Evolutionary conservation across 2,797 vertebrate species (phyloP), one percentile per base, ranked within the genome.

Genomic region (Xenops minutus): DNA sequence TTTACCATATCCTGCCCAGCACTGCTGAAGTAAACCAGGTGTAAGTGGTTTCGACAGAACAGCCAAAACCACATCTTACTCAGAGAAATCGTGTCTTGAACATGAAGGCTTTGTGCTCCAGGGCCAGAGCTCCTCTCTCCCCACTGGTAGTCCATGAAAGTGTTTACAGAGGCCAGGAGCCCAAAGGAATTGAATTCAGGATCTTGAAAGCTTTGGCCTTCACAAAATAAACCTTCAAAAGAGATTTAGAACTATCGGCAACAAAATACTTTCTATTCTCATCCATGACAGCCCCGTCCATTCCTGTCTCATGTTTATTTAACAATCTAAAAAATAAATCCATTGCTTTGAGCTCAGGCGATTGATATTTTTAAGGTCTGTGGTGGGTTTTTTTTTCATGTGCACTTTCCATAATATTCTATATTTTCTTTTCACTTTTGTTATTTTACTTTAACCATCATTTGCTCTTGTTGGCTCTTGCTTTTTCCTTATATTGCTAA

Each of bases 11-110:
- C 96, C 97, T 97, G 96, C 94, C 92, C 95, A 93, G 75, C 62
- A 92, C 79, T 95, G 91, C 93, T 97, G 95, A 96, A 95, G 90
- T 89, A 97, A 97, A 97, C 97, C 98, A 98, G 98, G 98, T 98
- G 96, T 96, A 97, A 98, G 97, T 97, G 93, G 95, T 98, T 98
- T 98, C 92, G 91, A 58, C 48, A 97, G 95, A 94, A 96, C 95
- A 97, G 97, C 97, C 97, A 97, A 98, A 98, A 97, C 98, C 97
- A 98, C 98, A 97, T 97, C 96, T 97, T 97, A 97, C 93, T 81
- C 18, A 46, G 82, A 97, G 96, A 97, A 98, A 97, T 88, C 20
- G 73, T 84, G 92, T 97, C 97, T 97, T 96, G 92, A 96, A 97
- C 97, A 95, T 96, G 93, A 94, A 92, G 91, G 62, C 68, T 96